A percentile compares a stretch with the other conserved stretches of the same genome.
Evolutionary conservation across 2,888 invertebrate genomes (phyloP).

Genomic region (Balanococcus diminutus): DNA sequence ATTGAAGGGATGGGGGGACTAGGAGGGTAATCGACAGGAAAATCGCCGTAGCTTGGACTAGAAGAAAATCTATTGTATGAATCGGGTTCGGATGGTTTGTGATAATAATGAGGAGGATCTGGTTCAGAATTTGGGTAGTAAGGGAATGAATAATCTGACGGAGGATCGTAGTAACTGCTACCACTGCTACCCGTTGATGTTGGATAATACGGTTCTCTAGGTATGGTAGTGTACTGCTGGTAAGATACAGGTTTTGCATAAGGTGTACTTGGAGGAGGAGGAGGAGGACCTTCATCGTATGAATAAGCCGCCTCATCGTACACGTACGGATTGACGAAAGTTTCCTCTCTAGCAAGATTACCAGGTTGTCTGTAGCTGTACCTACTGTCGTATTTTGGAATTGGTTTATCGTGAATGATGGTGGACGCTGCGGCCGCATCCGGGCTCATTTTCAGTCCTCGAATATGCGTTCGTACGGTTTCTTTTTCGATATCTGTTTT

Average conservation of each 20-base stretch:
- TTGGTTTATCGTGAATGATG: not conserved
- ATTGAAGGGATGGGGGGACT: not conserved
- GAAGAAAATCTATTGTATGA: not conserved
- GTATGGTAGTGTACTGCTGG: not conserved
- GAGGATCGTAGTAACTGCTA: conserved; percentile 19
- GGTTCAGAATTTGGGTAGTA: not conserved
- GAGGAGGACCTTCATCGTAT: not conserved
- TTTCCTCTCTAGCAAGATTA: not conserved
- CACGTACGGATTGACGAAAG: not conserved
- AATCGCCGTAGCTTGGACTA: not conserved
- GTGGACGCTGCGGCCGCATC: conserved; percentile 31
- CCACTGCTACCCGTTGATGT: not conserved
- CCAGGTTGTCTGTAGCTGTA: not conserved
- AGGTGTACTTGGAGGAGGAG: not conserved
- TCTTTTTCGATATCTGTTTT: conserved; percentile 51
- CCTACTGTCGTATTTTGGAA: not conserved
- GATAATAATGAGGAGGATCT: conserved; percentile 18
- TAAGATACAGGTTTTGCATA: conserved; percentile 32
- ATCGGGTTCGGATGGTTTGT: conserved; percentile 5
- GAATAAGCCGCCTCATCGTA: conserved; percentile 36
- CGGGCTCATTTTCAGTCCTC: conserved; percentile 45
- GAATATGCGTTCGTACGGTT: conserved; percentile 16
- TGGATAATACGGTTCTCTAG: not conserved
- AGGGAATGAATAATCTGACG: conserved; percentile 16
- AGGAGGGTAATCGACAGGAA: not conserved